Conservation (phyloP, 2,113 vertebrate species). For the Percina caprodes region DNA sequence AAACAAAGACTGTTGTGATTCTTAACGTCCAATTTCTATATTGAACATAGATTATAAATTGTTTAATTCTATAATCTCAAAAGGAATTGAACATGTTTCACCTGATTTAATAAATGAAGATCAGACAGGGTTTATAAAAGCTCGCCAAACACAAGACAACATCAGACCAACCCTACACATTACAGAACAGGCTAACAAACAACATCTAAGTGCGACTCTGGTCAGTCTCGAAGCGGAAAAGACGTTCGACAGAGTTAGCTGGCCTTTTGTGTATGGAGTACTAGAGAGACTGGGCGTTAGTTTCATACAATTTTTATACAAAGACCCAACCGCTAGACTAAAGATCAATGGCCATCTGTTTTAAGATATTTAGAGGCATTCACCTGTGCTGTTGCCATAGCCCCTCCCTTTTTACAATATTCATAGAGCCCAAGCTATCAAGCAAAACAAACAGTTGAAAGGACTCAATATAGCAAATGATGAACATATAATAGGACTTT, state of each 20-base stretch:
- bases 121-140: background rate
- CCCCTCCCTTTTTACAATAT: too few species aligned
- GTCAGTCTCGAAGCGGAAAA: background rate
- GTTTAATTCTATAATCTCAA: background rate
- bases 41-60: background rate
- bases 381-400: too few species aligned
- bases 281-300: background rate
- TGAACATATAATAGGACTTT: background rate
- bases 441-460: background rate
- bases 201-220: background rate
- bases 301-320: background rate
- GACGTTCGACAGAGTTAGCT: background rate
- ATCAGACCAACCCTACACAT: background rate
- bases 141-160: background rate
- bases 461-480: background rate
- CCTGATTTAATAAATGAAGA: background rate
- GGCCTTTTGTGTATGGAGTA: background rate
- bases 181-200: background rate
- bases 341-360: background rate
- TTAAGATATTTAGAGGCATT: background rate
- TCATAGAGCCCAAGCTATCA: background rate
- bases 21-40: background rate
- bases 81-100: background rate
- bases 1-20: background rate
- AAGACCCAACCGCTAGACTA: background rate